phyloP scores from a whole-genome alignment of 2,888 invertebrate species.

The Caenorhabditis virilis region DNA sequence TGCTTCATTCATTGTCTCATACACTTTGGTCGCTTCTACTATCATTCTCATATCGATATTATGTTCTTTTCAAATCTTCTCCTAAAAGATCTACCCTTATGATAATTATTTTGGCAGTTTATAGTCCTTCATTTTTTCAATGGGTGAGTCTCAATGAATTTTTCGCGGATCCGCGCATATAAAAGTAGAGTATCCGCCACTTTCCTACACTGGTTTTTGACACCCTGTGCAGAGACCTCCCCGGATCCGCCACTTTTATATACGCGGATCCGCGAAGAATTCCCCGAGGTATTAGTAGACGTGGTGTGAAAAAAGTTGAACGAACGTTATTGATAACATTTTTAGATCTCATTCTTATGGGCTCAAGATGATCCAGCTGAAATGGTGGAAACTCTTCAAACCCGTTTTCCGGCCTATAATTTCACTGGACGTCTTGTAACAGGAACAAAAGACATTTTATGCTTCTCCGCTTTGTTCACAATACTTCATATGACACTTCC shows the following conservation, averaged over 20 bases:
- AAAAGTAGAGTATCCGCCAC: no score
- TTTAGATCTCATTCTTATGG: background rate
- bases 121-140: slow-evolving; percentile 5
- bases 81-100: background rate
- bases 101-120: background rate
- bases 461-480: slow-evolving; percentile 10
- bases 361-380: slow-evolving; percentile 5
- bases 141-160: background rate
- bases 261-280: no score
- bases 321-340: background rate
- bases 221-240: no score
- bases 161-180: no score
- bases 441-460: slow-evolving; percentile 8
- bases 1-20: slow-evolving; percentile 9
- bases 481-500: slow-evolving; percentile 28
- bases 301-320: background rate
- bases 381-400: background rate
- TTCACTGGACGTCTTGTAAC: slow-evolving; percentile 5
- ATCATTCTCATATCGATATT: slow-evolving; percentile 15
- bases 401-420: slow-evolving; percentile 12
- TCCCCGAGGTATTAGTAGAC: no score
- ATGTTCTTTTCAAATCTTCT: slow-evolving; percentile 1
- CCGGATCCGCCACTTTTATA: no score
- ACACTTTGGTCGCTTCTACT: slow-evolving; percentile 7
- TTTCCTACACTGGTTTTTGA: no score